Evolutionary conservation across 2,113 vertebrate genomes (phyloP).

Genomic region (Antennarius striatus): DNA sequence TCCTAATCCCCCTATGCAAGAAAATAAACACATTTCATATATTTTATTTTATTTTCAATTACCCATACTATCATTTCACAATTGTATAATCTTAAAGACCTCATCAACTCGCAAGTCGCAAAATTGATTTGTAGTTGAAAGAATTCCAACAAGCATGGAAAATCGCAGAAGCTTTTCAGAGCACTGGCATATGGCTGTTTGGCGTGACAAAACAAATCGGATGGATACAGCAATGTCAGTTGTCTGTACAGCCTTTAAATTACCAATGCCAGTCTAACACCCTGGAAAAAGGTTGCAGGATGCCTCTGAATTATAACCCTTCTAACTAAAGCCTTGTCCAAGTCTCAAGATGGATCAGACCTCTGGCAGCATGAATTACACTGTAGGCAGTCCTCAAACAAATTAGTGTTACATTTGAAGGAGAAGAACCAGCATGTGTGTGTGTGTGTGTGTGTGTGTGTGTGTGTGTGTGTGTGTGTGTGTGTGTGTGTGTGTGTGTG

Average conservation of each 20-base stretch:
- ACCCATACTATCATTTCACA: slow-evolving; percentile 43
- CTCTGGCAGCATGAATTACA: slow-evolving; percentile 70
- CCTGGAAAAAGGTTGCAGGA: slow-evolving; percentile 45
- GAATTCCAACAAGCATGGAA: slow-evolving; percentile 7
- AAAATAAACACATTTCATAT: slow-evolving; percentile 43
- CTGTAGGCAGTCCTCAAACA: slow-evolving; percentile 50
- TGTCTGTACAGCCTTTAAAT: slow-evolving; percentile 59
- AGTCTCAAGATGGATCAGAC: slow-evolving; percentile 64
- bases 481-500: too few relatives aligned
- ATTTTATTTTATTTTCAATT: slow-evolving; percentile 33
- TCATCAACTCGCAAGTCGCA: slow-evolving; percentile 11
- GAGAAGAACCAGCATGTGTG: slow-evolving; percentile 29
- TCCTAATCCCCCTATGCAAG: slow-evolving; percentile 34
- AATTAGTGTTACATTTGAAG: slow-evolving; percentile 68
- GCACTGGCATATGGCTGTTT: neutral
- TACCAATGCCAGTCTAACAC: slow-evolving; percentile 34
- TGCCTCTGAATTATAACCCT: slow-evolving; percentile 60
- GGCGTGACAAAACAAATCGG: slow-evolving; percentile 21
- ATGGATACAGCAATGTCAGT: slow-evolving; percentile 43
- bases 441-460: neutral
- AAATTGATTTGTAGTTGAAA: neutral
- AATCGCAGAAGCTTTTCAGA: neutral
- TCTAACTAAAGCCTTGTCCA: slow-evolving; percentile 61
- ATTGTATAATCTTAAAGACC: slow-evolving; percentile 41
- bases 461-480: neutral